Percentiles rank a stretch among this genome's conserved stretches.
Conservation (phyloP, 2,113 vertebrate species). For the Tenrec ecaudatus region DNA sequence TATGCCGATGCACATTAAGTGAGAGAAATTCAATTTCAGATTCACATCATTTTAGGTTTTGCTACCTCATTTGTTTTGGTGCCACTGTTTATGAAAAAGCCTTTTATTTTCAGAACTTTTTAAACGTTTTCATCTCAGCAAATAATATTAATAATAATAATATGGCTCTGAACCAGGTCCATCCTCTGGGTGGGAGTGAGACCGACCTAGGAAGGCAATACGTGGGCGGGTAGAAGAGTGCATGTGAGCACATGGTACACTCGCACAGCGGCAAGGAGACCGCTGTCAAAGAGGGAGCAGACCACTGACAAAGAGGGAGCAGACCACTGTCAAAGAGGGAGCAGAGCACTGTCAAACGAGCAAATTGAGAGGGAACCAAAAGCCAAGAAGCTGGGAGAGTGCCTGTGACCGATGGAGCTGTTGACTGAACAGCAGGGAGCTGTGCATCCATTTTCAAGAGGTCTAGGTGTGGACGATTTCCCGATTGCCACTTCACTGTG, state of each 20-base stretch:
- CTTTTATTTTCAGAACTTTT: conserved; percentile 59
- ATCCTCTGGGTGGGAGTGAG: background rate
- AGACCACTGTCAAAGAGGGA: too few relatives aligned
- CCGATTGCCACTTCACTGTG: background rate
- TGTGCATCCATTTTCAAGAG: background rate
- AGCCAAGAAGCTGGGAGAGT: background rate
- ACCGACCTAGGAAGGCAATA: conserved; percentile 20
- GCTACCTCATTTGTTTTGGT: conserved; percentile 46
- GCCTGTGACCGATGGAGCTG: background rate
- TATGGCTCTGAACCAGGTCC: background rate
- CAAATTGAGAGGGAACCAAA: background rate
- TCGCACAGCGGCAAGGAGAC: background rate
- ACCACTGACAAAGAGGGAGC: rapidly evolving
- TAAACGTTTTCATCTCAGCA: background rate
- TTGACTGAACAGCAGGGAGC: background rate
- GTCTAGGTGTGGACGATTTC: background rate
- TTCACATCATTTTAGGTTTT: conserved; percentile 33
- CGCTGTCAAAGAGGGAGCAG: background rate
- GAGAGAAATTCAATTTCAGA: conserved; percentile 65
- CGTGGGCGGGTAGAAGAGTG: background rate
- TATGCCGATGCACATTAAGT: conserved; percentile 6
- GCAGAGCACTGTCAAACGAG: background rate
- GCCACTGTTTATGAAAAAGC: conserved; percentile 1
- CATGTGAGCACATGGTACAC: background rate
- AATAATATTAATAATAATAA: background rate